Evolutionary conservation across 2,113 vertebrate genomes (phyloP).

Genomic region (Heptranchias perlo): DNA sequence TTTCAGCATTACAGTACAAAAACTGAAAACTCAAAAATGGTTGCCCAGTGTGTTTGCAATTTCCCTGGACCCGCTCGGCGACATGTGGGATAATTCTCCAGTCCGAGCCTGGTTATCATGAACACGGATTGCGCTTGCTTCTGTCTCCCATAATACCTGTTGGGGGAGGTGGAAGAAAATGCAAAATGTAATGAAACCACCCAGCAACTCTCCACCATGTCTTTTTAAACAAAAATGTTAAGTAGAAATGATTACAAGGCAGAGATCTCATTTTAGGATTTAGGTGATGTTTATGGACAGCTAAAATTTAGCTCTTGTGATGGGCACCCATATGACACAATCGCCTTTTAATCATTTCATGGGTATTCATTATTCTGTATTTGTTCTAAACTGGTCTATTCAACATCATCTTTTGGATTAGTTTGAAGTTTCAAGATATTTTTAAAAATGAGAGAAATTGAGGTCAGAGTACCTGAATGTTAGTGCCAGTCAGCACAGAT

Average conservation of each 20-base stretch:
- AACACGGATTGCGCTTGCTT: not conserved
- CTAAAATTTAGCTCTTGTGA: not conserved
- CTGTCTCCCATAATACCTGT: not conserved
- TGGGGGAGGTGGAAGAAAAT: too few species aligned
- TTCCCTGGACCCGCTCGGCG: not conserved
- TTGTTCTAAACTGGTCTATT: not conserved
- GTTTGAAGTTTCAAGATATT: not conserved
- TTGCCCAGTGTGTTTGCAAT: not conserved
- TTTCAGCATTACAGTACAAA: not conserved
- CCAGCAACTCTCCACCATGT: not conserved
- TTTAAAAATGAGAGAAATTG: not conserved
- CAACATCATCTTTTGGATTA: not conserved
- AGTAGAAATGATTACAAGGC: too few species aligned
- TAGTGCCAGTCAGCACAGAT: not conserved
- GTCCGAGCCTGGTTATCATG: not conserved
- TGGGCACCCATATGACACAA: not conserved
- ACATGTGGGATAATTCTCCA: not conserved
- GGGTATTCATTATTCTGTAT: not conserved
- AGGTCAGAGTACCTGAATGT: not conserved
- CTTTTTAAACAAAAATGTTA: too few species aligned
- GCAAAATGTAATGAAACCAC: not conserved
- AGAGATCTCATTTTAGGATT: too few species aligned
- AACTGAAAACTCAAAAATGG: not conserved
- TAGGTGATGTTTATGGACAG: too few species aligned
- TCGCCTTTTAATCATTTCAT: not conserved